A percentile compares a stretch with the other conserved stretches of the same genome.
Evolutionary conservation across 2,888 invertebrate species (phyloP).

Genomic region (Melanophora roralis): DNA sequence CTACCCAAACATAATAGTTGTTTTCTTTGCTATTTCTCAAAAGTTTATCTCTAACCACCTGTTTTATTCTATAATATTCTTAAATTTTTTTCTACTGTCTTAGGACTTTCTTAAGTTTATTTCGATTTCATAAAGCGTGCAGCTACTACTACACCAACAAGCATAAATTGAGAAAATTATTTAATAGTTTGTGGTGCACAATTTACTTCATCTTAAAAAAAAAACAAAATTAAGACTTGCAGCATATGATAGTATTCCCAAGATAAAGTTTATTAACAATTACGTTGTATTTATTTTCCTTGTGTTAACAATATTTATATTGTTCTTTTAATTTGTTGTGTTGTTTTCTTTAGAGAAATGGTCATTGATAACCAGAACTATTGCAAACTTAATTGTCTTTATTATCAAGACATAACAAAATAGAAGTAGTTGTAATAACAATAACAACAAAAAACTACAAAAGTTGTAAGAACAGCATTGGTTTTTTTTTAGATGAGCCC

Average conservation of each 20-base stretch:
- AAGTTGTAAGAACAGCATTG: neutral
- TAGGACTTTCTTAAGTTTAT: neutral
- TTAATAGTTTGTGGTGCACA: conserved; percentile 14
- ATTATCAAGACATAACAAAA: conserved; percentile 20
- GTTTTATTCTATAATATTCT: neutral
- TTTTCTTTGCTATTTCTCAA: neutral
- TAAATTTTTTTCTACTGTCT: neutral
- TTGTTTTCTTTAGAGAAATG: conserved; percentile 15
- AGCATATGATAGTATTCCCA: conserved; percentile 51
- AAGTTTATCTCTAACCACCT: conserved; percentile 5
- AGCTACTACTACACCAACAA: neutral
- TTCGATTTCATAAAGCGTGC: neutral
- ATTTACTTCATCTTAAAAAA: neutral
- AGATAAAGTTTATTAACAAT: conserved; percentile 10
- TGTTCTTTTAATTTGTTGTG: conserved; percentile 20
- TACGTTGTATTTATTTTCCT: conserved; percentile 5
- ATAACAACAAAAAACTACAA: too few relatives aligned
- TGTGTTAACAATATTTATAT: conserved; percentile 19
- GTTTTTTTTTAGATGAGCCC: too few relatives aligned
- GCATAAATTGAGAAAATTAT: neutral
- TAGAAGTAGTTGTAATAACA: too few relatives aligned
- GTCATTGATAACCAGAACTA: conserved; percentile 23
- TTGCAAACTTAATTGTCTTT: conserved; percentile 39
- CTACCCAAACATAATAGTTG: too few relatives aligned
- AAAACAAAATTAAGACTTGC: neutral